Evolutionary conservation across 2,888 invertebrate species (phyloP), one percentile per base, ranked within the genome.

Genomic region (Drosophila barbarae): DNA sequence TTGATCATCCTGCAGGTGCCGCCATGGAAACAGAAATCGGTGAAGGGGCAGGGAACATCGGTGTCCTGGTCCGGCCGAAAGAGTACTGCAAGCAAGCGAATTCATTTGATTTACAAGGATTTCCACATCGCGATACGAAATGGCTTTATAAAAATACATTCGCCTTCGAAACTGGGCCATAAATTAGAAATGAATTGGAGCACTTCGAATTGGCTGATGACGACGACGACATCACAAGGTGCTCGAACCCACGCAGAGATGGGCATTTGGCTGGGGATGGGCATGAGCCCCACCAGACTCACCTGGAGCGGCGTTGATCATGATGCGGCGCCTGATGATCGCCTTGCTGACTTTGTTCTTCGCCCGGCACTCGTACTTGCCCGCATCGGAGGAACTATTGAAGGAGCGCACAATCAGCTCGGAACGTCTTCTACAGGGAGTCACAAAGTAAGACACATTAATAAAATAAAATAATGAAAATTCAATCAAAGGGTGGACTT

Each of bases 1-100:
- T 93, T 92, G 90, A 95, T 94, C 90, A 93, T 94, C 89, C 93
- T 92, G 91, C 97, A 97, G 76, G 94, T 94, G 88, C 96, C 96
- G 86, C 95, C 95, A 89, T 96, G 96, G 90, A 95, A 93, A 91
- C 96, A 97, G 90, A 93, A 96, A 77, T 92, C 93, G 26, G 77
- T 93, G 79, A 93, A 93, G 71, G 91, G 91, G 90, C 92, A 92
- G 77, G 80, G 86, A 57, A 74, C 80, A 58, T 86, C 89, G 47
- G 44, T 51, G 57, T 57, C 47, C 54, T 30, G 36, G 73, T 85
- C 90, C 90, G 87, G 89, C 86, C 84, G 90, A 90, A 90, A 69
- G 74, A 77, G 65, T 53, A 87, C 88, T 89, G 90, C 1, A 52
- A 81, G 2, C 50, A 49, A 44, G 5, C n/a, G 36, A 46, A 53